phyloP scores from a whole-genome alignment of 2,797 vertebrate species.

The Moxostoma hubbsi region DNA sequence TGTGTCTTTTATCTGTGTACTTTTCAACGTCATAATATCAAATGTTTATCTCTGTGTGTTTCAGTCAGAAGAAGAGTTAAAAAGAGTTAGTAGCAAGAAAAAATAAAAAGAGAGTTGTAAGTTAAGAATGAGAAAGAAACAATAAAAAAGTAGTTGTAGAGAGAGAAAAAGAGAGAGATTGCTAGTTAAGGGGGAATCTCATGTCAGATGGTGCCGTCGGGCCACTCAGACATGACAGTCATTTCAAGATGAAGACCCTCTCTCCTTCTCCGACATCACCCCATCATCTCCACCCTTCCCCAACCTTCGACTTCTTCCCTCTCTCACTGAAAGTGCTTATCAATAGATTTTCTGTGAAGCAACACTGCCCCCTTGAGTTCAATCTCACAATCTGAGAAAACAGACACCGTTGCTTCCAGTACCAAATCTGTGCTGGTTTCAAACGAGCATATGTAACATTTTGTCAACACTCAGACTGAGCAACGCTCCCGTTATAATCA shows the following conservation, averaged over 20 bases:
- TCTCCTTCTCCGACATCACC: conserved; percentile 41
- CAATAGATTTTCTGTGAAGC: conserved; percentile 32
- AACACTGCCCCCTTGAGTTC: conserved; percentile 49
- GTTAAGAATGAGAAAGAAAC: background rate
- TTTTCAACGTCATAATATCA: no score
- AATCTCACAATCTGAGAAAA: background rate
- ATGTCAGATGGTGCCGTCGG: conserved; percentile 51
- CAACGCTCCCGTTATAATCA: conserved; percentile 1
- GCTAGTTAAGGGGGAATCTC: conserved; percentile 37
- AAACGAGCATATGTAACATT: background rate
- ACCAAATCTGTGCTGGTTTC: background rate
- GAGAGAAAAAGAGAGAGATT: conserved; percentile 21
- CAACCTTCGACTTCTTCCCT: background rate
- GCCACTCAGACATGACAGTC: conserved; percentile 55
- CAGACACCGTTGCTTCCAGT: background rate
- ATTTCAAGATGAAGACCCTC: conserved; percentile 46
- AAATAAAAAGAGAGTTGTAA: background rate
- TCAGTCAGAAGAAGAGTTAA: conserved; percentile 32
- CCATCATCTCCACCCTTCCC: conserved; percentile 40
- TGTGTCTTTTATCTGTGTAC: no score
- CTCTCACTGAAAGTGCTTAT: background rate
- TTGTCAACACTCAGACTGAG: background rate
- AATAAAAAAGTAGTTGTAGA: conserved; percentile 20
- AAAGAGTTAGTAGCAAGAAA: conserved; percentile 13
- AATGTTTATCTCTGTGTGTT: background rate